Evolutionary conservation across 1,140 invertebrate genomes (phyloP).

Genomic region (Caenorhabditis brenneri): DNA sequence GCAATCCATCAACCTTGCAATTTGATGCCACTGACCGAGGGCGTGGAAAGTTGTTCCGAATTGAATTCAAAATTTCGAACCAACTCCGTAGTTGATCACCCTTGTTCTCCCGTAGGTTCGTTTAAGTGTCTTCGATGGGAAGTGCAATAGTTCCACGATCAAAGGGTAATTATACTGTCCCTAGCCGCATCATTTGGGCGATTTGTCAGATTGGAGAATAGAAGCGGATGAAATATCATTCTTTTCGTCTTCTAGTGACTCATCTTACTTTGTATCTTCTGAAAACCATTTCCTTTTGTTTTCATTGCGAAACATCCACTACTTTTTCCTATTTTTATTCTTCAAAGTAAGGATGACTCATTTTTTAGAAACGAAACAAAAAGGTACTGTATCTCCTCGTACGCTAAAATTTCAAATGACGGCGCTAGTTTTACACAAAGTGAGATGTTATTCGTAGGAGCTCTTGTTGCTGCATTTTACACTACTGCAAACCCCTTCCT

Average conservation of each 20-base stretch:
- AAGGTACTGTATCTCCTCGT: too few relatives aligned
- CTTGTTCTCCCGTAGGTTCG: background rate
- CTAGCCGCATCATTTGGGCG: too few relatives aligned
- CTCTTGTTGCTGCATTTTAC: too few relatives aligned
- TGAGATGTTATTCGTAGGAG: too few relatives aligned
- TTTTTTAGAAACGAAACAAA: background rate
- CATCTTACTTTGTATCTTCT: background rate
- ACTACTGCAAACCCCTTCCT: too few relatives aligned
- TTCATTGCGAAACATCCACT: conserved; percentile 21
- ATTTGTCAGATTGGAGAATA: too few relatives aligned
- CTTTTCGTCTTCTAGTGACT: background rate
- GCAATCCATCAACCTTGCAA: too few relatives aligned
- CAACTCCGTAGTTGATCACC: background rate
- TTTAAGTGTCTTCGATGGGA: conserved; percentile 6
- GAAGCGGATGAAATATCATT: background rate
- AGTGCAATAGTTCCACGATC: background rate
- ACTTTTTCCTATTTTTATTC: background rate
- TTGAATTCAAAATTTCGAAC: background rate
- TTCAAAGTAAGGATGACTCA: background rate
- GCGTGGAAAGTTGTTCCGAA: conserved; percentile 9
- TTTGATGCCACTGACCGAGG: too few relatives aligned
- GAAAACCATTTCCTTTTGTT: background rate
- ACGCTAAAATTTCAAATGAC: too few relatives aligned
- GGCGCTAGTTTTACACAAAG: too few relatives aligned
- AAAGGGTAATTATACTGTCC: background rate